phyloP scores from a whole-genome alignment of 2,888 invertebrate species.

The Flexamia atlantica region DNA sequence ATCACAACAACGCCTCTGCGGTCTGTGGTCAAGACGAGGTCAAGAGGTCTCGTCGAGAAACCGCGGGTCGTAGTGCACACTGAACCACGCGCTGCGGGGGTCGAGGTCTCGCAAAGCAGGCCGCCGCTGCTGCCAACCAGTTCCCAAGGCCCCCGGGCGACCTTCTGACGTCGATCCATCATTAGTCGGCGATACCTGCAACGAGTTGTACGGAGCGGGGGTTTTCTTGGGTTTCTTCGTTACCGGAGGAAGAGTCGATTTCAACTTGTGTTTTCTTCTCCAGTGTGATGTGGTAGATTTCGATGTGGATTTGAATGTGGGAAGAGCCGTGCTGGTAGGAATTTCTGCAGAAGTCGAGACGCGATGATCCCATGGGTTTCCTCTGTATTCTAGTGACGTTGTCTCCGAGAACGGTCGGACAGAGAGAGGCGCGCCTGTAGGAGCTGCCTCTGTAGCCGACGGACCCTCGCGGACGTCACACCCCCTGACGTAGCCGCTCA shows the following conservation, averaged over 20 bases:
- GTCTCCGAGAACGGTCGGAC: too few species aligned
- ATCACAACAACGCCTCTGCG: background rate
- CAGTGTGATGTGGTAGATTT: too few species aligned
- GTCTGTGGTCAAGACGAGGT: background rate
- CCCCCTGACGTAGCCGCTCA: background rate
- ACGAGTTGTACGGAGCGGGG: background rate
- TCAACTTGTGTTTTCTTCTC: background rate
- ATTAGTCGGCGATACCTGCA: background rate
- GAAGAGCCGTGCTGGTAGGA: too few species aligned
- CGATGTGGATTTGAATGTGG: too few species aligned
- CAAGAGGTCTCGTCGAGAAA: background rate
- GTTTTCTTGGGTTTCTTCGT: background rate
- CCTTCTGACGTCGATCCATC: background rate
- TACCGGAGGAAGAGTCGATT: background rate
- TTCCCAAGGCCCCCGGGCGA: background rate
- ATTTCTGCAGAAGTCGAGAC: too few species aligned
- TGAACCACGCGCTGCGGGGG: background rate
- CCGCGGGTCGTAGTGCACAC: background rate
- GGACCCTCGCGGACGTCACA: background rate
- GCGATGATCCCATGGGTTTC: too few species aligned
- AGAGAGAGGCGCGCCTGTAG: too few species aligned
- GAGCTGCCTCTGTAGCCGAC: too few species aligned
- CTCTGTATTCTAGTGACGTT: too few species aligned
- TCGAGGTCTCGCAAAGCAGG: background rate
- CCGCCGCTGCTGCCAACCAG: background rate